These are phyloP conservation scores for Euborellia annulipes DNA, from an alignment of 1,140 invertebrate species.

Conservation along the genomic window DNA sequence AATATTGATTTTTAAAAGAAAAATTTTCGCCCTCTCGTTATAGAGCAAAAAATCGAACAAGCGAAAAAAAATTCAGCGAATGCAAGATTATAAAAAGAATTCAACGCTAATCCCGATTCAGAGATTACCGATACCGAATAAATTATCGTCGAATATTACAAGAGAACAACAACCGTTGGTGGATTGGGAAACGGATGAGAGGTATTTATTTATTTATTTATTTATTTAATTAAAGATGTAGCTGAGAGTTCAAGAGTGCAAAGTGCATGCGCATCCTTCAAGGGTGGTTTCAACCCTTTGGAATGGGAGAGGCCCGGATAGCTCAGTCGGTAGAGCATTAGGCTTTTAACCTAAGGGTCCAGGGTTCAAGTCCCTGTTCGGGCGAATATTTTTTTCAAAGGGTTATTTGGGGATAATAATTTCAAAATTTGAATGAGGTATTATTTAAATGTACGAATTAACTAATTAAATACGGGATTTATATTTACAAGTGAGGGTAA, in stretches of 20 bases:
- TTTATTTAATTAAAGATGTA: no score
- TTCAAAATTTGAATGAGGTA: no score
- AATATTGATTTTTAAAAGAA: no score
- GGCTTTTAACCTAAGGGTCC: conserved; percentile 14
- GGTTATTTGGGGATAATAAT: no score
- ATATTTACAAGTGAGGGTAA: no score
- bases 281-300: no score
- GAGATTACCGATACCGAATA: conserved; percentile 31
- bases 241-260: no score
- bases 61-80: conserved; percentile 35
- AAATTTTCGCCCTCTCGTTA: conserved; percentile 7
- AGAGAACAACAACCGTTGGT: conserved; percentile 40
- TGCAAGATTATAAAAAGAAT: conserved; percentile 35
- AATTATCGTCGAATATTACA: conserved; percentile 25
- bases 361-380: conserved; percentile 14
- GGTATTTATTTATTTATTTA: conserved; percentile 18
- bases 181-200: conserved; percentile 37
- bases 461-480: no score
- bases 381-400: conserved; percentile 4
- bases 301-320: no score
- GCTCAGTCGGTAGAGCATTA: conserved; percentile 13
- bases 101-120: conserved; percentile 36
- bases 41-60: conserved; percentile 38
- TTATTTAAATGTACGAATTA: no score
- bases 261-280: no score